Evolutionary conservation across 2,888 invertebrate species (phyloP).

Genomic region (Thumatha senex): DNA sequence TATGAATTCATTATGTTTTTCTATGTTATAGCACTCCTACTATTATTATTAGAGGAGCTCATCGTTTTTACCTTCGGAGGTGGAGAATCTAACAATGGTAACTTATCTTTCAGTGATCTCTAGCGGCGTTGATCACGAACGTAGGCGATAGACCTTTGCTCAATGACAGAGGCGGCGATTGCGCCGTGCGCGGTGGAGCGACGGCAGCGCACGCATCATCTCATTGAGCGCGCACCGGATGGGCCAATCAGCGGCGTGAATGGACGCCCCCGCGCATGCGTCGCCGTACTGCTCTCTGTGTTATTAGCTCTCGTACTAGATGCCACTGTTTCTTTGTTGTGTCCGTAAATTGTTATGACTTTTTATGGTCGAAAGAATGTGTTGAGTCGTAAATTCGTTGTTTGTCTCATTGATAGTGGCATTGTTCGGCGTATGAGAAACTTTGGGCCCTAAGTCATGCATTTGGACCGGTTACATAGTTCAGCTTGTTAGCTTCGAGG

Average conservation of each 20-base stretch:
- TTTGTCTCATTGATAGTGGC: slow-evolving; percentile 62
- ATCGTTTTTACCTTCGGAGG: slow-evolving; percentile 26
- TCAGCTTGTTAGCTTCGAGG: slow-evolving; percentile 53
- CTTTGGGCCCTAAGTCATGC: slow-evolving; percentile 42
- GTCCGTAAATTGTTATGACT: slow-evolving; percentile 75
- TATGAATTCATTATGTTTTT: slow-evolving; percentile 10
- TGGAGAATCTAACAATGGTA: slow-evolving; percentile 40
- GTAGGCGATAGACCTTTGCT: slow-evolving; percentile 81
- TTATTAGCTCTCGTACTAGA: slow-evolving; percentile 75
- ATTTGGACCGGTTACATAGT: slow-evolving; percentile 48
- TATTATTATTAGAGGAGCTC: slow-evolving; percentile 17
- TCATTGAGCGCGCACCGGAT: slow-evolving; percentile 83
- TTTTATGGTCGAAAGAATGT: slow-evolving; percentile 70
- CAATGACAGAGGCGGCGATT: slow-evolving; percentile 70
- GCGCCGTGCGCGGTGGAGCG: slow-evolving; percentile 43
- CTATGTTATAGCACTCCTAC: slow-evolving; percentile 13
- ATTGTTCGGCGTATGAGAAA: slow-evolving; percentile 62
- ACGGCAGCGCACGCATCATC: slow-evolving; percentile 63
- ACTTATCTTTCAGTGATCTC: slow-evolving; percentile 54
- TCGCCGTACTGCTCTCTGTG: slow-evolving; percentile 54
- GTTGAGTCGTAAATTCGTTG: slow-evolving; percentile 69
- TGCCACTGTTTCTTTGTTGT: slow-evolving; percentile 76
- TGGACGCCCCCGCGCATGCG: slow-evolving; percentile 79
- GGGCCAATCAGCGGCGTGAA: slow-evolving; percentile 82
- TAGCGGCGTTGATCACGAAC: slow-evolving; percentile 61